These are phyloP conservation scores for Ametastegia equiseti DNA, from an alignment of 2,888 invertebrate species.

Conservation along the genomic window DNA sequence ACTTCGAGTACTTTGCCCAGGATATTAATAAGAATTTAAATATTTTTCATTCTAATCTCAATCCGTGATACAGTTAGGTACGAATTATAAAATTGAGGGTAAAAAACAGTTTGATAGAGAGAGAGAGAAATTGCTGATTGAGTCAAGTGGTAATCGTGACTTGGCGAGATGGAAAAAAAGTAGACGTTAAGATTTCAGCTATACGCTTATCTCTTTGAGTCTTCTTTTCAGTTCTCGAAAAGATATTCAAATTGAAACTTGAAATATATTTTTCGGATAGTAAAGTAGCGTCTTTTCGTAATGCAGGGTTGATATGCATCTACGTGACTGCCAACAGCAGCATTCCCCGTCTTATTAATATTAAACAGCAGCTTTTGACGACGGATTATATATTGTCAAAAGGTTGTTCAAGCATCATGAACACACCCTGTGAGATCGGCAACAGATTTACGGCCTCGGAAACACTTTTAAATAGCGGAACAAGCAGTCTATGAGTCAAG, in stretches of 20 bases:
- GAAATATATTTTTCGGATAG: constrained; percentile 26
- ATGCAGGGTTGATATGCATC: constrained; percentile 73
- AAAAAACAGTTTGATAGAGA: no score
- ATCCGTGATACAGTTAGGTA: no score
- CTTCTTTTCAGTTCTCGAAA: not conserved
- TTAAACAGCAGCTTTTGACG: constrained; percentile 68
- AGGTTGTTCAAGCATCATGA: constrained; percentile 41
- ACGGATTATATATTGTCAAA: constrained; percentile 59
- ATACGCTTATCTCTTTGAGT: not conserved
- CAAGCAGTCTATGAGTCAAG: constrained; percentile 68
- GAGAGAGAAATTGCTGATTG: no score
- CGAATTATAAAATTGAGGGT: no score
- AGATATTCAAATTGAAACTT: constrained; percentile 44
- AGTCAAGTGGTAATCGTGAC: not conserved
- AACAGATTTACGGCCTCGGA: constrained; percentile 27
- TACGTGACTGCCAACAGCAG: constrained; percentile 73
- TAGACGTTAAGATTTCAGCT: constrained; percentile 7
- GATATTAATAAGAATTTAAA: not conserved
- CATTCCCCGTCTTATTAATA: constrained; percentile 72
- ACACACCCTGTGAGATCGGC: not conserved
- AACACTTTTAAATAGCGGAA: constrained; percentile 70
- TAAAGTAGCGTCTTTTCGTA: constrained; percentile 67
- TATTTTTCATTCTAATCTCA: not conserved
- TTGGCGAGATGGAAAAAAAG: not conserved
- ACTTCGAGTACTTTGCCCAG: not conserved